These are phyloP conservation scores for Amphimedon queenslandica DNA, from an alignment of 37 sponge, comb jelly and placozoan genomes.

Conservation along the genomic window DNA sequence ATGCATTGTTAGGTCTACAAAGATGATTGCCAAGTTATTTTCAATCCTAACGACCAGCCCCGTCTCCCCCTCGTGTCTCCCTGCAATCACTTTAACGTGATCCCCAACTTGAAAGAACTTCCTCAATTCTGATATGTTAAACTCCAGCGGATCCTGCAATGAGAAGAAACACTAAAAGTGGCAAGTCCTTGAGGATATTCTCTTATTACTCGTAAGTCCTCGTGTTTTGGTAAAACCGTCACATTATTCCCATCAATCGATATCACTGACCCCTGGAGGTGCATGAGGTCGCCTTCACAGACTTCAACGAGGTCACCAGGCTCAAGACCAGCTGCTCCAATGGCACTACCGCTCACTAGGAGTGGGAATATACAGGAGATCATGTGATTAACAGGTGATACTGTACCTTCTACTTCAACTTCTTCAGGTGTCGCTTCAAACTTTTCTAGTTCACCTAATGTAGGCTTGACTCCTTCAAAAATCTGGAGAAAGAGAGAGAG, in stretches of 20 bases:
- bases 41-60: conserved; percentile 94
- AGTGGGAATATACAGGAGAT: neutral
- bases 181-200: neutral
- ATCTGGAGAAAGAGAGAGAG: conserved; percentile 18
- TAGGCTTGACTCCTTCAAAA: conserved; percentile 92
- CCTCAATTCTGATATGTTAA: conserved; percentile 66
- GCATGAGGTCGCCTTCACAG: conserved; percentile 85
- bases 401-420: conserved; percentile 71
- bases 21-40: conserved; percentile 75
- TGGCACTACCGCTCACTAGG: conserved; percentile 2
- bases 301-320: conserved; percentile 95
- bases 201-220: conserved; percentile 90
- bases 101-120: conserved; percentile 93
- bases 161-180: neutral
- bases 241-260: conserved; percentile 74
- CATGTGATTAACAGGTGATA: neutral
- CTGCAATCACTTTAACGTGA: conserved; percentile 93
- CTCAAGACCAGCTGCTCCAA: conserved; percentile 30
- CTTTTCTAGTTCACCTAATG: conserved; percentile 94
- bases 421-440: conserved; percentile 93
- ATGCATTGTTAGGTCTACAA: conserved; percentile 87
- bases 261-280: conserved; percentile 85
- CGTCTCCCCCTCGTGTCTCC: conserved; percentile 91
- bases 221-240: conserved; percentile 86
- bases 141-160: conserved; percentile 77